A percentile compares a stretch with the other conserved stretches of the same genome.
phyloP scores from a whole-genome alignment of 2,888 invertebrate species.

The Chrysotoxum bicinctum region DNA sequence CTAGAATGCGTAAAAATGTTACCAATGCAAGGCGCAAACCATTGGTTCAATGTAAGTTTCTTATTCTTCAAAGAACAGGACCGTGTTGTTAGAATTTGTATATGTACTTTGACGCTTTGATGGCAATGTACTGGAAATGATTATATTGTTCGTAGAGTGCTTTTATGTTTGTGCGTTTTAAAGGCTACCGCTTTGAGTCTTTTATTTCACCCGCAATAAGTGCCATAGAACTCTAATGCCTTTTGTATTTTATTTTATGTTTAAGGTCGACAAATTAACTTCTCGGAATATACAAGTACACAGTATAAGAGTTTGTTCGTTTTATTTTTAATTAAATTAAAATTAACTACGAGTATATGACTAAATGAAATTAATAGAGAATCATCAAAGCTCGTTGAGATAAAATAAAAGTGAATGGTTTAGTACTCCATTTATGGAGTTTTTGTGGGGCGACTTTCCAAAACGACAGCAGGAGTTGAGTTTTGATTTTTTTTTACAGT shows the following conservation, averaged over 20 bases:
- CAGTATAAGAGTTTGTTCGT: neutral
- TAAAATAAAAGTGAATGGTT: too few species aligned
- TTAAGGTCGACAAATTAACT: neutral
- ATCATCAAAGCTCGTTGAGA: too few species aligned
- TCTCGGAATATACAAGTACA: neutral
- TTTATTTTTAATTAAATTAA: too few species aligned
- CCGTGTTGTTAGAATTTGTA: slow-evolving; percentile 9
- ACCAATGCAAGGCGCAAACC: slow-evolving; percentile 38
- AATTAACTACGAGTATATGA: too few species aligned
- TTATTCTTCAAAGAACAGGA: neutral
- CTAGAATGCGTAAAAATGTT: slow-evolving; percentile 68
- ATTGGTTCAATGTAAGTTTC: slow-evolving; percentile 37
- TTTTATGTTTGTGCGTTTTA: slow-evolving; percentile 17
- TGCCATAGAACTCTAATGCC: neutral
- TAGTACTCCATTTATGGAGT: too few species aligned
- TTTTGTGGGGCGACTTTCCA: too few species aligned
- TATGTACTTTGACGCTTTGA: neutral
- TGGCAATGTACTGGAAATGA: slow-evolving; percentile 28
- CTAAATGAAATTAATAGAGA: too few species aligned
- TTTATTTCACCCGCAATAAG: slow-evolving; percentile 20
- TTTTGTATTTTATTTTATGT: neutral
- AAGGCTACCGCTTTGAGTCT: slow-evolving; percentile 10
- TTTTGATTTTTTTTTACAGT: too few species aligned
- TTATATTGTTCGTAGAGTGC: slow-evolving; percentile 6
- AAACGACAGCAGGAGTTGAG: too few species aligned